Evolutionary conservation across 2,113 vertebrate species (phyloP), one percentile per base, ranked within the genome.

Genomic region (Mormyrus lacerda): DNA sequence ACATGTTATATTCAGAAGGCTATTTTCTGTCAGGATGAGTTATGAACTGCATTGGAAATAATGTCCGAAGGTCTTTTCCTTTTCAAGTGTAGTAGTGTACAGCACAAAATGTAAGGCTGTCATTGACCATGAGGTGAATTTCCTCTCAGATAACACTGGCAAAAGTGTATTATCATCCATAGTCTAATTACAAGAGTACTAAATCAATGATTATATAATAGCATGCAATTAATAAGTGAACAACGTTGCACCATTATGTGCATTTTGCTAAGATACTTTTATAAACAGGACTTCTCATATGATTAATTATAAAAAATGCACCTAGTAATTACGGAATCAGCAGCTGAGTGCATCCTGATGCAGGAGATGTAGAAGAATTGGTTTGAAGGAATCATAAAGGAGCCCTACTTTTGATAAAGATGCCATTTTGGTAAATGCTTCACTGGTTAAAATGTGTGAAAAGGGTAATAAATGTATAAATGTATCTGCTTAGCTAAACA

Each of bases 41-140:
- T 50, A 53, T 87, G 50, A 53, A 87, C 50, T 53, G 50, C 31
- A 51, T 35, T 31, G 2, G n/a, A 39, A 53, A 51, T 39, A 87
- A 87, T 51, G 85, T 87, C 27, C 4, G 83, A 85, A 50, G 50
- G 85, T 87, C 13, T 87, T 53, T 87, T 47, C 24, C 44, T 87
- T n/a, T 48, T 85, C n/a, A 27, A 13, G 48, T 27, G 13, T 39
- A 87, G 17, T 79, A 55, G 27, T 50, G 15, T 51, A 2, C 27
- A 55, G 27, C 83, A 85, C 24, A 85, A 85, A 85, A 50, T 48
- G 7, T 44, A 9, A 48, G 10, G 48, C 24, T 85, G n/a, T 48
- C 19, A 50, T 48, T 50, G 47, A 15, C 47, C 83, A 85, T 48
- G 44, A 85, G 50, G 83, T 79, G 31, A 79, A 79, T 79, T 79